phyloP scores from a whole-genome alignment of 2,888 invertebrate genomes.

The Pinctada fucata region DNA sequence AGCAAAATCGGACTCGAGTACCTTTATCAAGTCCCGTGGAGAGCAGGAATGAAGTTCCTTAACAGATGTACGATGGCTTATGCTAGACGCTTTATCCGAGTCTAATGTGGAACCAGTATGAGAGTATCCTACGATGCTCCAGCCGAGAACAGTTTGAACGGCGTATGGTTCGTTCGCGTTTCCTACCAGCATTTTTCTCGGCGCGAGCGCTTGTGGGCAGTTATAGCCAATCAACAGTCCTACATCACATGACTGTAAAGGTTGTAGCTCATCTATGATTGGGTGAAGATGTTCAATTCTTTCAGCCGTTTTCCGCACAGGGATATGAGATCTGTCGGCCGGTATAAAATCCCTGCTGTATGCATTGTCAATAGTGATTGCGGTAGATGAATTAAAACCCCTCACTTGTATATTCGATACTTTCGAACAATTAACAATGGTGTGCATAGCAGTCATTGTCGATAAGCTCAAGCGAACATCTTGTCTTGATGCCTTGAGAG shows the following conservation, averaged over 20 bases:
- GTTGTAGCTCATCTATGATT: slow-evolving; percentile 34
- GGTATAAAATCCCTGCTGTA: too few relatives aligned
- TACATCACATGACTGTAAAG: too few relatives aligned
- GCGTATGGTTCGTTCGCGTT: too few relatives aligned
- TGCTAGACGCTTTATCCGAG: not conserved
- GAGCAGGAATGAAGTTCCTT: slow-evolving; percentile 30
- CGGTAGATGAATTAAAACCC: too few relatives aligned
- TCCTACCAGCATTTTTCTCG: too few relatives aligned
- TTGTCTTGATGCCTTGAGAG: too few relatives aligned
- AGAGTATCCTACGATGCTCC: too few relatives aligned
- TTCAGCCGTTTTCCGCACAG: slow-evolving; percentile 22
- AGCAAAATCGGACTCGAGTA: slow-evolving; percentile 39
- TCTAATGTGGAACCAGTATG: slow-evolving; percentile 9
- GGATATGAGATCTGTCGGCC: slow-evolving; percentile 42
- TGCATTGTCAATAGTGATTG: too few relatives aligned
- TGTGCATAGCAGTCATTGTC: slow-evolving; percentile 37
- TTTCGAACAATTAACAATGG: too few relatives aligned
- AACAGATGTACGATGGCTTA: slow-evolving; percentile 24
- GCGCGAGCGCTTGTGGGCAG: too few relatives aligned
- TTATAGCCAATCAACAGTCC: too few relatives aligned
- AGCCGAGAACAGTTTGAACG: slow-evolving; percentile 40
- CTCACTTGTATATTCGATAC: too few relatives aligned
- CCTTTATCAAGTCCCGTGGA: slow-evolving; percentile 33
- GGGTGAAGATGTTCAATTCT: slow-evolving; percentile 31
- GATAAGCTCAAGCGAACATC: slow-evolving; percentile 31